These are phyloP conservation scores for Otolemur garnettii DNA, from an alignment of 2,113 vertebrate species.

Conservation along the genomic window DNA sequence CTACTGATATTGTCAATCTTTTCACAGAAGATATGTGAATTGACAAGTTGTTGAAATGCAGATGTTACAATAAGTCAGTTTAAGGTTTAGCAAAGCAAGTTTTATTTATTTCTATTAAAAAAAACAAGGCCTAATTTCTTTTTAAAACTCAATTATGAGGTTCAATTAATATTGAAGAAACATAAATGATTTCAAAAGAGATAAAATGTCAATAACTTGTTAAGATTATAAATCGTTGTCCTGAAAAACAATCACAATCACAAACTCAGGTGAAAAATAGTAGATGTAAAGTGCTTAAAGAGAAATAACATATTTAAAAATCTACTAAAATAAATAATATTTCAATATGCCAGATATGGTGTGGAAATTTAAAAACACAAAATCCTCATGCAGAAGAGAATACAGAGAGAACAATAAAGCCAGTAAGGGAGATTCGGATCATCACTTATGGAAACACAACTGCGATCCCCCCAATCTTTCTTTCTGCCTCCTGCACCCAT, in stretches of 20 bases:
- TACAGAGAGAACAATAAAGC: background rate
- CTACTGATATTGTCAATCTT: slow-evolving; percentile 74
- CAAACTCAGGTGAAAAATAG: background rate
- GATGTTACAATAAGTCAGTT: background rate
- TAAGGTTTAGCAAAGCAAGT: background rate
- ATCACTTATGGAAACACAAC: background rate
- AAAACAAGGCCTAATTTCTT: background rate
- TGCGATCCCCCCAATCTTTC: accelerated
- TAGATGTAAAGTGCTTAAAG: background rate
- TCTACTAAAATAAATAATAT: background rate
- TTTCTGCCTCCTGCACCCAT: background rate
- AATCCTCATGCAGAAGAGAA: accelerated
- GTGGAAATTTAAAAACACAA: background rate
- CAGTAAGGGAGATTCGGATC: background rate
- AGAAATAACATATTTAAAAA: background rate
- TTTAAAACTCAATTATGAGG: background rate
- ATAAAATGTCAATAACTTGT: background rate
- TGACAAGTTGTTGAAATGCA: slow-evolving; percentile 37
- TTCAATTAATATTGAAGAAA: background rate
- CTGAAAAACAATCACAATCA: background rate
- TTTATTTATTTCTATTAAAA: background rate
- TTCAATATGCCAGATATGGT: background rate
- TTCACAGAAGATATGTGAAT: slow-evolving; percentile 29
- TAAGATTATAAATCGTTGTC: background rate
- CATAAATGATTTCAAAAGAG: background rate